Conservation (phyloP, 2,113 vertebrate species). For the Nyctereutes procyonoides region DNA sequence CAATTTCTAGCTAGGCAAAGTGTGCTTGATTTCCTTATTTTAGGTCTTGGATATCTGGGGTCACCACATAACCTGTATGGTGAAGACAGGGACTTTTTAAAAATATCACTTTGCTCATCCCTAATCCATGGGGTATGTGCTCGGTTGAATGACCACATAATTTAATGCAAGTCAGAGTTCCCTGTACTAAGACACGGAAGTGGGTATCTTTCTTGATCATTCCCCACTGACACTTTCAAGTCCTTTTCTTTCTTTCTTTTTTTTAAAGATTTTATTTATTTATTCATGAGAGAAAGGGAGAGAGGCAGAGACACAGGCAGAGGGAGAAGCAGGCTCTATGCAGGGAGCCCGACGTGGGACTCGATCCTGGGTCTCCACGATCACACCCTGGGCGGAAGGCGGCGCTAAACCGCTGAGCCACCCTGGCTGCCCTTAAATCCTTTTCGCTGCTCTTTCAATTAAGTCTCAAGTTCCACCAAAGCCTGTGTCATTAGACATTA, state of each 20-base stretch:
- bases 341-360: accelerated
- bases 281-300: too few species aligned
- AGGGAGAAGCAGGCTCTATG: too few species aligned
- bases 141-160: background rate
- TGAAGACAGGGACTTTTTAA: background rate
- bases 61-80: background rate
- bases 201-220: background rate
- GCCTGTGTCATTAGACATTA: background rate
- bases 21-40: background rate
- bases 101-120: background rate
- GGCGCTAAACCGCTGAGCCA: too few species aligned
- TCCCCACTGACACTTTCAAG: background rate
- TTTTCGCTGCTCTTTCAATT: background rate
- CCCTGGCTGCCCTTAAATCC: background rate
- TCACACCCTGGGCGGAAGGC: too few species aligned
- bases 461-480: background rate
- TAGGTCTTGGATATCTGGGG: background rate
- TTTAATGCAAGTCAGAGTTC: background rate
- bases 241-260: background rate
- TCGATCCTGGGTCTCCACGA: too few species aligned
- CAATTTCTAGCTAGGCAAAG: background rate
- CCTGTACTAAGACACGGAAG: background rate
- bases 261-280: too few species aligned
- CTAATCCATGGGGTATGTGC: background rate
- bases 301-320: too few species aligned